phyloP scores from a whole-genome alignment of 2,113 vertebrate genomes.

The Eudyptes chrysolophus region DNA sequence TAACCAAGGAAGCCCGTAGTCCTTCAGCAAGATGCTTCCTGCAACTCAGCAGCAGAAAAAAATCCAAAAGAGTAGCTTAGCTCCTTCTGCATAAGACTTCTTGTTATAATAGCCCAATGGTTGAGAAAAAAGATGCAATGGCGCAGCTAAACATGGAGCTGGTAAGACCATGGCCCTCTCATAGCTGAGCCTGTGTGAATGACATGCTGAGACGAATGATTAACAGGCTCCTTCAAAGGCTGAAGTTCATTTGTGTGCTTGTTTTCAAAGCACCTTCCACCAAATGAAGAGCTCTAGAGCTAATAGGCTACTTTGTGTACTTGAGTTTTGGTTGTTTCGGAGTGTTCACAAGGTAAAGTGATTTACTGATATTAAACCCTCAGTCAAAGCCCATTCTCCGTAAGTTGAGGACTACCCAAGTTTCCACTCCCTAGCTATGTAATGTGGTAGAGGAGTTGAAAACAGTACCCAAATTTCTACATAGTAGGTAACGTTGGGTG shows the following conservation, averaged over 20 bases:
- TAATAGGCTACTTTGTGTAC: fast-evolving
- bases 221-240: neutral
- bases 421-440: neutral
- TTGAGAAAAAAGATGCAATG: neutral
- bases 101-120: neutral
- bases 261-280: neutral
- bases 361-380: neutral
- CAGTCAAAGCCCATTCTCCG: neutral
- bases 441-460: neutral
- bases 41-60: neutral
- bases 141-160: fast-evolving
- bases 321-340: neutral
- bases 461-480: neutral
- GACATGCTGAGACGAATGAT: neutral
- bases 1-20: neutral
- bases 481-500: fast-evolving
- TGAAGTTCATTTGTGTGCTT: neutral
- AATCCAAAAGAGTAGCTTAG: neutral
- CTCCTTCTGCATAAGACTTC: neutral
- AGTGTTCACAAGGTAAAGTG: neutral
- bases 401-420: neutral
- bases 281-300: neutral
- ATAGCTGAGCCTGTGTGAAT: neutral
- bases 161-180: neutral
- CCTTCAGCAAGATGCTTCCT: neutral